phyloP scores from a whole-genome alignment of 1,140 invertebrate genomes.

The Drosophila seguyi region DNA sequence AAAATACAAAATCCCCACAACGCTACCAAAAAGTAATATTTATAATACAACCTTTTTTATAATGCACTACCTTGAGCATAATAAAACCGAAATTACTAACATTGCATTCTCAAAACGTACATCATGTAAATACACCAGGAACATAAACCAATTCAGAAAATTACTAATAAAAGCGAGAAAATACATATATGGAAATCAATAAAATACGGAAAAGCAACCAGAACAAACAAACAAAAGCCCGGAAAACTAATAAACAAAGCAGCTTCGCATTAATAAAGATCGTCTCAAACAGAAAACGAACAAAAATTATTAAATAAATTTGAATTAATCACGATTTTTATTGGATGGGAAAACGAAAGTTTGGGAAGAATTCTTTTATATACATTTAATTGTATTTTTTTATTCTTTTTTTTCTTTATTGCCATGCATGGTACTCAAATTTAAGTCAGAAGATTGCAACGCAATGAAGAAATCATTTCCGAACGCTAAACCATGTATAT shows the following conservation, averaged over 20 bases:
- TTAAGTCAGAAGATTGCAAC: neutral
- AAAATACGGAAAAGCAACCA: slow-evolving; percentile 42
- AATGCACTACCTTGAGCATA: slow-evolving; percentile 51
- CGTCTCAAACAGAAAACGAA: slow-evolving; percentile 68
- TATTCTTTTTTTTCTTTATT: no score
- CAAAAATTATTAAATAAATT: slow-evolving; percentile 49
- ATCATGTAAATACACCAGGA: slow-evolving; percentile 73
- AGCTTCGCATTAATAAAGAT: slow-evolving; percentile 83
- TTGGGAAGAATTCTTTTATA: neutral
- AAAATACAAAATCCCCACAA: slow-evolving; percentile 44
- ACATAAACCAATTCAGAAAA: slow-evolving; percentile 34
- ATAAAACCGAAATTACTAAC: slow-evolving; percentile 54
- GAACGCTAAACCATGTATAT: no score
- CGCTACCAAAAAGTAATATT: slow-evolving; percentile 52
- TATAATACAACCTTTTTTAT: slow-evolving; percentile 43
- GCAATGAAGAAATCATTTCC: no score
- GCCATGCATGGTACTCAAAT: neutral
- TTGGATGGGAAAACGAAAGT: neutral
- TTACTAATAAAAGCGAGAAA: slow-evolving; percentile 50
- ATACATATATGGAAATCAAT: slow-evolving; percentile 36
- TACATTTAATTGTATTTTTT: neutral
- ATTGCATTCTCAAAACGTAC: slow-evolving; percentile 48
- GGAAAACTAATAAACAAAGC: slow-evolving; percentile 58
- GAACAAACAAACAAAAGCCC: slow-evolving; percentile 50
- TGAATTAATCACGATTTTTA: slow-evolving; percentile 20